Conservation (phyloP, 1,140 invertebrate genomes). For the Neodiprion fabricii region DNA sequence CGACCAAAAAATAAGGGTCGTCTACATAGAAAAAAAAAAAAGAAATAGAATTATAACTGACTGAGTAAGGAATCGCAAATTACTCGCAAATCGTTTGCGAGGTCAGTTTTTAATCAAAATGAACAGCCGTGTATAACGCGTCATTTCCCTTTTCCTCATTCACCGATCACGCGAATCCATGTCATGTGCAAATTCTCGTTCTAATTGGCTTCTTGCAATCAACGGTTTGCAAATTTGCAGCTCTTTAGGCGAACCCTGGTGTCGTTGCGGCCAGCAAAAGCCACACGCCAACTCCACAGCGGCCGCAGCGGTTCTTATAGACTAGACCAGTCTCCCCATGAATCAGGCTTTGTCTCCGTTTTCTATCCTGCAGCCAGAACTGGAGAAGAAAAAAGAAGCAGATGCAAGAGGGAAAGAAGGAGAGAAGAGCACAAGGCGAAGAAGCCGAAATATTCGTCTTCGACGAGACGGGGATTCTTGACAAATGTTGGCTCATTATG, state of each 20-base stretch:
- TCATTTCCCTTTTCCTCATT: too few relatives aligned
- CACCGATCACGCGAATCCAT: background rate
- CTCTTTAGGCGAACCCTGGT: background rate
- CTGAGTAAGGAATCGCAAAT: too few relatives aligned
- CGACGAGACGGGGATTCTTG: conserved; percentile 35
- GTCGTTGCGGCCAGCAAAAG: background rate
- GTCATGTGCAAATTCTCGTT: background rate
- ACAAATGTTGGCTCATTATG: conserved; percentile 51
- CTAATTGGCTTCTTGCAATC: background rate
- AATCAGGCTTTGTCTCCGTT: conserved; percentile 11
- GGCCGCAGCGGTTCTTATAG: background rate
- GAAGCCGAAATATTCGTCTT: conserved; percentile 14
- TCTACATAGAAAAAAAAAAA: background rate
- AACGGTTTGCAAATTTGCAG: background rate
- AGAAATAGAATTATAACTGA: background rate
- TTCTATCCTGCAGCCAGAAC: conserved; percentile 16
- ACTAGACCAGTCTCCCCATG: background rate
- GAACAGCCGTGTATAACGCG: too few relatives aligned
- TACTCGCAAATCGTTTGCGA: too few relatives aligned
- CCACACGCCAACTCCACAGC: background rate
- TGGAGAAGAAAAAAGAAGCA: background rate
- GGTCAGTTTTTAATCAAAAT: too few relatives aligned
- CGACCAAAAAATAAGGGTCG: background rate
- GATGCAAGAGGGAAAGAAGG: background rate
- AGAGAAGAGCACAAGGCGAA: conserved; percentile 22